Conservation (phyloP, 1,140 invertebrate species). For the Portunus trituberculatus region DNA sequence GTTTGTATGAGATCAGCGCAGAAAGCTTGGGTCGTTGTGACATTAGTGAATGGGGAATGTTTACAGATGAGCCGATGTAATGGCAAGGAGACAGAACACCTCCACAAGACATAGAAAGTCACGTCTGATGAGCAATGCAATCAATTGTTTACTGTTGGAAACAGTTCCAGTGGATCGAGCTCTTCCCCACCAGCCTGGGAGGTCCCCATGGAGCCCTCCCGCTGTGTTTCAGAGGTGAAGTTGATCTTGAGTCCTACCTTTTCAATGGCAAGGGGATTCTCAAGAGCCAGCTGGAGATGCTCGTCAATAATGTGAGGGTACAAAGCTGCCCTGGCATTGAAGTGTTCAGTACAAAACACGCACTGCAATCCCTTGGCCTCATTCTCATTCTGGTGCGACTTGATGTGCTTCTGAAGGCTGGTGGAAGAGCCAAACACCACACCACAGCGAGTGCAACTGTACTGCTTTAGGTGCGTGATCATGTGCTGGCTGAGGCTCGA, state of each 20-base stretch:
- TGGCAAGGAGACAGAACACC: not conserved
- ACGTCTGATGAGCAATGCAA: not conserved
- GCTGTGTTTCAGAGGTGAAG: slow-evolving; percentile 56
- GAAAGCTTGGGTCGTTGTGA: not conserved
- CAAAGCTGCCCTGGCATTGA: slow-evolving; percentile 4
- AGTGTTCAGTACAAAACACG: slow-evolving; percentile 63
- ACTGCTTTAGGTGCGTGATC: slow-evolving; percentile 37
- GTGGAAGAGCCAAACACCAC: slow-evolving; percentile 45
- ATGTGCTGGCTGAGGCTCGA: slow-evolving; percentile 57
- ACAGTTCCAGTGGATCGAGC: slow-evolving; percentile 61
- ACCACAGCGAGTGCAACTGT: slow-evolving; percentile 45
- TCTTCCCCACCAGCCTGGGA: slow-evolving; percentile 59
- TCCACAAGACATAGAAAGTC: not conserved
- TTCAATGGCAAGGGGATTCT: slow-evolving; percentile 58
- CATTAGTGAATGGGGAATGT: not conserved
- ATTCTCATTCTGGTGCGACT: slow-evolving; percentile 32
- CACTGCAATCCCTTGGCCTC: slow-evolving; percentile 45
- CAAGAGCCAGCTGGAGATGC: slow-evolving; percentile 63
- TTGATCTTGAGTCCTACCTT: slow-evolving; percentile 66
- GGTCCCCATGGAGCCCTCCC: slow-evolving; percentile 44
- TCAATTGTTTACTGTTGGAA: slow-evolving; percentile 60
- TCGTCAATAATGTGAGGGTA: slow-evolving; percentile 62
- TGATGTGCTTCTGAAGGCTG: slow-evolving; percentile 60
- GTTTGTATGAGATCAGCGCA: no score
- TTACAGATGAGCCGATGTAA: not conserved